These are phyloP conservation scores for Macrostomum lignano DNA, from an alignment of 1,140 invertebrate species.

Conservation along the genomic window DNA sequence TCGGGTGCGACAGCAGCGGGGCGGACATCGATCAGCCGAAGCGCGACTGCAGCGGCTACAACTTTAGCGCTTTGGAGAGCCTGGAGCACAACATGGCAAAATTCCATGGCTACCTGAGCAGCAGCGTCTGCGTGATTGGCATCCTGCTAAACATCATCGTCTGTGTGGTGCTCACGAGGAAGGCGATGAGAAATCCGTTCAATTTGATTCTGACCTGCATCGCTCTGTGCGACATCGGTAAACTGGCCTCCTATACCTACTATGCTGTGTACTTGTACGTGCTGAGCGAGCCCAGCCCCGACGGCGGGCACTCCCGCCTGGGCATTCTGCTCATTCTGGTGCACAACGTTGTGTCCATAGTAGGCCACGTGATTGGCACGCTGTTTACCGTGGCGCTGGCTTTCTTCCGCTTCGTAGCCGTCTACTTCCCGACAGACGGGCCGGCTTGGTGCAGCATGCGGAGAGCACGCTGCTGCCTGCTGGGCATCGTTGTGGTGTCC, in stretches of 20 bases:
- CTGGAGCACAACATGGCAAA: background rate
- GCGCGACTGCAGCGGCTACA: too few species aligned
- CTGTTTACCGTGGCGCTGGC: background rate
- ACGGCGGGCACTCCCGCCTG: background rate
- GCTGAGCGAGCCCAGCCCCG: background rate
- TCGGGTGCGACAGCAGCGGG: too few species aligned
- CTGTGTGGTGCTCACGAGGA: constrained; percentile 48
- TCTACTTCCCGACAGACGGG: too few species aligned
- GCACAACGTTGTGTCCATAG: background rate
- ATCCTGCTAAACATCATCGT: constrained; percentile 51
- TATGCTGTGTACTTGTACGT: constrained; percentile 1
- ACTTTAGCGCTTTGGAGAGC: background rate
- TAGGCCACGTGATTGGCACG: background rate
- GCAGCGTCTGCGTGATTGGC: constrained; percentile 47
- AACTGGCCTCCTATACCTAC: constrained; percentile 31
- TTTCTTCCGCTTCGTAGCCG: too few species aligned
- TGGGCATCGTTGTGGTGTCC: too few species aligned
- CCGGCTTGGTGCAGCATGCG: too few species aligned
- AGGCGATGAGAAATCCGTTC: constrained; percentile 43
- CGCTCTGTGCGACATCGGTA: constrained; percentile 46
- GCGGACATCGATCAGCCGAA: too few species aligned
- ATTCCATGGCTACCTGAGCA: constrained; percentile 35
- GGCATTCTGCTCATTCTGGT: background rate
- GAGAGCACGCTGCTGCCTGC: too few species aligned
- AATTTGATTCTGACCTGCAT: constrained; percentile 47